phyloP scores from a whole-genome alignment of 1,140 invertebrate species.

The Tetraneura akinire region DNA sequence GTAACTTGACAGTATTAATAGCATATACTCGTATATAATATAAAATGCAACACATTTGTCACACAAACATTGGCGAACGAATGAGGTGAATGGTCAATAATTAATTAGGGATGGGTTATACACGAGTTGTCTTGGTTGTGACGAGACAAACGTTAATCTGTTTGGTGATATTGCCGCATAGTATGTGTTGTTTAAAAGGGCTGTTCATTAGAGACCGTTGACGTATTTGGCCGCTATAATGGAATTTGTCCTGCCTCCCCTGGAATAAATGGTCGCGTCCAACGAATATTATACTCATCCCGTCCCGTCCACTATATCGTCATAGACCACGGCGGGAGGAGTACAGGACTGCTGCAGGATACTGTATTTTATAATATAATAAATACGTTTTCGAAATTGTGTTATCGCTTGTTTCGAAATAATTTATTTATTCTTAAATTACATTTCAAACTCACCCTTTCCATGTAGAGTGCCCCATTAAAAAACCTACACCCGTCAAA shows the following conservation, averaged over 20 bases:
- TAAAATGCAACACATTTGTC: slow-evolving; percentile 37
- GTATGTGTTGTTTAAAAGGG: slow-evolving; percentile 49
- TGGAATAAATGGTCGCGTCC: slow-evolving; percentile 31
- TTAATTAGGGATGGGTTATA: slow-evolving; percentile 40
- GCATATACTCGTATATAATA: too few relatives aligned
- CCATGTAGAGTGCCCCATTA: slow-evolving; percentile 7
- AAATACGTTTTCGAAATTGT: slow-evolving; percentile 44
- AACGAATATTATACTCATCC: slow-evolving; percentile 35
- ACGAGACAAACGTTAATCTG: slow-evolving; percentile 50
- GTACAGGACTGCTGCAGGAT: too few relatives aligned
- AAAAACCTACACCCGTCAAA: neutral
- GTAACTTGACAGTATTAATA: neutral
- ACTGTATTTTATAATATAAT: slow-evolving; percentile 26
- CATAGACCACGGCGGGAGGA: too few relatives aligned
- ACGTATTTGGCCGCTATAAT: slow-evolving; percentile 42
- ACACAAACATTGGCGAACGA: slow-evolving; percentile 19
- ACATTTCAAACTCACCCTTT: neutral
- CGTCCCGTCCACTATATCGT: neutral
- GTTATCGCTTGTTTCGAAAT: slow-evolving; percentile 35
- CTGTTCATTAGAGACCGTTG: slow-evolving; percentile 43
- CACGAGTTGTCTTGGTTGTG: slow-evolving; percentile 47
- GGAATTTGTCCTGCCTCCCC: slow-evolving; percentile 25
- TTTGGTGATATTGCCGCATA: slow-evolving; percentile 33
- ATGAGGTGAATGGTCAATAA: slow-evolving; percentile 36
- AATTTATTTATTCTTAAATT: slow-evolving; percentile 49